These are phyloP conservation scores for Drosophila ercepeae DNA, from an alignment of 1,140 invertebrate species.

Conservation along the genomic window DNA sequence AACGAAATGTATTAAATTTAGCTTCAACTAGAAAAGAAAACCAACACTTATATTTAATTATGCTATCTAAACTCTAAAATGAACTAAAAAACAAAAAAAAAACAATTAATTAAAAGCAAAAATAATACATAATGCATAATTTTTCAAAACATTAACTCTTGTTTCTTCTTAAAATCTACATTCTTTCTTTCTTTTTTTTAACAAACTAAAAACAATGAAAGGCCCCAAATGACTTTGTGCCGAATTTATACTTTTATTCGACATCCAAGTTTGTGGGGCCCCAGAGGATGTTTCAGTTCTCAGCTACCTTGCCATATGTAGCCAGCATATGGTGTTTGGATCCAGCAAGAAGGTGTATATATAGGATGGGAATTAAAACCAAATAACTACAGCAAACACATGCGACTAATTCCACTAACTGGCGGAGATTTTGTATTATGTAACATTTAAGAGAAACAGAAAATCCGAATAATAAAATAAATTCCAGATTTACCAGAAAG, in stretches of 20 bases:
- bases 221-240: conserved; percentile 28
- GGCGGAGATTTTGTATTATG: conserved; percentile 40
- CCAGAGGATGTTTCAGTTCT: background rate
- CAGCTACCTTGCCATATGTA: conserved; percentile 40
- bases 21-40: conserved; percentile 59
- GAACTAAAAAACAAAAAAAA: conserved; percentile 45
- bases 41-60: conserved; percentile 60
- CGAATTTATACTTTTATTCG: conserved; percentile 35
- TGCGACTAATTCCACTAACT: conserved; percentile 45
- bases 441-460: conserved; percentile 40
- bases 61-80: conserved; percentile 68
- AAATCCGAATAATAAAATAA: conserved; percentile 42
- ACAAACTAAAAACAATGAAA: conserved; percentile 32
- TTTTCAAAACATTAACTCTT: conserved; percentile 63
- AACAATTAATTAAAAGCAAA: conserved; percentile 61
- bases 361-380: conserved; percentile 54
- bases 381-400: conserved; percentile 49
- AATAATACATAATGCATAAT: conserved; percentile 74
- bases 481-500: conserved; percentile 38
- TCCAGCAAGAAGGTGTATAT: conserved; percentile 12
- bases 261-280: conserved; percentile 35
- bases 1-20: conserved; percentile 77
- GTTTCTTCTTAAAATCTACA: conserved; percentile 29
- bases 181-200: conserved; percentile 15
- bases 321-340: conserved; percentile 36